These are phyloP conservation scores for Diabrotica balteata DNA, from an alignment of 2,888 invertebrate genomes.

Conservation along the genomic window DNA sequence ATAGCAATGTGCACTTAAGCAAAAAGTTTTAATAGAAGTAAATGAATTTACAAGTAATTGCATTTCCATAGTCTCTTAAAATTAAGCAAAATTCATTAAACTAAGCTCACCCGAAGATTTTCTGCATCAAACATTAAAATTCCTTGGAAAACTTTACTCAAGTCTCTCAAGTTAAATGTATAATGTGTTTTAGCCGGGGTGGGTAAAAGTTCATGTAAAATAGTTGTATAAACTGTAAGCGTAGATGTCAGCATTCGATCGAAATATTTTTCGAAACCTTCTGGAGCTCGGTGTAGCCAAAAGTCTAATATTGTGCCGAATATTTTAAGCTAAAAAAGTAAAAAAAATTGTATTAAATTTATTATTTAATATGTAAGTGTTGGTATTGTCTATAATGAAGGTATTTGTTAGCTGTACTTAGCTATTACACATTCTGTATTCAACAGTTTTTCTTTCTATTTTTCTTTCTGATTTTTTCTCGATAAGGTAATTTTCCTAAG, in stretches of 20 bases:
- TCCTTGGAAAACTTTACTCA: conserved; percentile 85
- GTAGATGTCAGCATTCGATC: conserved; percentile 70
- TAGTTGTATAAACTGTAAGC: conserved; percentile 70
- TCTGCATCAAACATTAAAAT: conserved; percentile 75
- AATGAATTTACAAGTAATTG: too few species aligned
- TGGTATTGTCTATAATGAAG: too few species aligned
- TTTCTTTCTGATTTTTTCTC: too few species aligned
- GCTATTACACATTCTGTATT: too few species aligned
- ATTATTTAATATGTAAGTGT: too few species aligned
- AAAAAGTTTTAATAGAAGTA: too few species aligned
- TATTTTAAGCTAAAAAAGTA: conserved; percentile 62
- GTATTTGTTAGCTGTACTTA: too few species aligned
- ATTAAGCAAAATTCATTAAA: too few species aligned
- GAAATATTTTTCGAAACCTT: conserved; percentile 48
- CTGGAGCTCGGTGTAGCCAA: conserved; percentile 65
- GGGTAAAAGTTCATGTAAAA: conserved; percentile 77
- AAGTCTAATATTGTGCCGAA: conserved; percentile 75
- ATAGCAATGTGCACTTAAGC: too few species aligned
- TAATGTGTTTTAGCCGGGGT: conserved; percentile 92
- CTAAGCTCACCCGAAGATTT: conserved; percentile 63
- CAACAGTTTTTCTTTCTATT: too few species aligned
- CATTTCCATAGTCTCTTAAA: too few species aligned
- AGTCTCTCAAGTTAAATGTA: conserved; percentile 86
- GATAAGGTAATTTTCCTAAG: too few species aligned
- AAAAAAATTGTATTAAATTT: not conserved